phyloP scores from a whole-genome alignment of 1,140 invertebrate species.

The Cherax destructor region DNA sequence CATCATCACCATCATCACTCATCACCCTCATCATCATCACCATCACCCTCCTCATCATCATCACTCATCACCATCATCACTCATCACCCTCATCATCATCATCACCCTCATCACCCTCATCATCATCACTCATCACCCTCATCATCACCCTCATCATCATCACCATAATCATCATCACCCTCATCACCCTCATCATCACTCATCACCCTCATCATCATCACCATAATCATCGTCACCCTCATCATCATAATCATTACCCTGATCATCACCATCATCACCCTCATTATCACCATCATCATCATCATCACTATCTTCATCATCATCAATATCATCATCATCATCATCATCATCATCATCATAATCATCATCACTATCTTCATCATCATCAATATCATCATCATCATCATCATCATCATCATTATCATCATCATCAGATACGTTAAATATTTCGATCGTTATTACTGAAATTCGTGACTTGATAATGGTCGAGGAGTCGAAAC shows the following conservation, averaged over 20 bases:
- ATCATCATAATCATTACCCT: no score
- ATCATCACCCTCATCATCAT: neutral
- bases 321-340: neutral
- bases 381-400: neutral
- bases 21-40: neutral
- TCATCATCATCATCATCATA: neutral
- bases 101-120: neutral
- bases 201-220: neutral
- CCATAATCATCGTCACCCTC: no score
- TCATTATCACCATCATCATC: neutral
- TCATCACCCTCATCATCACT: neutral
- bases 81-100: no score
- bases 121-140: neutral
- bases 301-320: neutral
- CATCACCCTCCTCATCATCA: neutral
- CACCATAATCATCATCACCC: neutral
- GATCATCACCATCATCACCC: neutral
- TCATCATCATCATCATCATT: slow-evolving; percentile 1
- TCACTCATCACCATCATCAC: neutral
- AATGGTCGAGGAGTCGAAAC: no score
- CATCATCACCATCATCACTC: neutral
- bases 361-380: neutral
- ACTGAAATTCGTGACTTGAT: no score
- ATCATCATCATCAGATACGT: neutral
- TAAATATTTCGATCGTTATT: no score